These are phyloP conservation scores for Dicrostonyx torquatus DNA, from an alignment of 2,797 vertebrate species.

Conservation along the genomic window DNA sequence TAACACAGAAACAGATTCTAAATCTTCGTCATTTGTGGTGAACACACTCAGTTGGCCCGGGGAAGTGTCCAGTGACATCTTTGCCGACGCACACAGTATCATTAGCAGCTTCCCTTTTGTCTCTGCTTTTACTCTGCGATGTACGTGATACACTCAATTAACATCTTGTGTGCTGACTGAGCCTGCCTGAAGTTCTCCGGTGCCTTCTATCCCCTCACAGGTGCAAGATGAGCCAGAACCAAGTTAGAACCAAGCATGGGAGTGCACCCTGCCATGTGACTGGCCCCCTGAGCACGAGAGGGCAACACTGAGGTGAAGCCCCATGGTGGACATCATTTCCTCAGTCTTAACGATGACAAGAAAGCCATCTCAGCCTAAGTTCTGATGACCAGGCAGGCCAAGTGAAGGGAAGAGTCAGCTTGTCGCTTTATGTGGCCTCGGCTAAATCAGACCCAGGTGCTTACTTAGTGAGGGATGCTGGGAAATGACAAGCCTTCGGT, in stretches of 20 bases:
- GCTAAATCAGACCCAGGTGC: background rate
- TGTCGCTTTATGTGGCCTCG: background rate
- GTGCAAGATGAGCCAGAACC: background rate
- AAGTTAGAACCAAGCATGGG: too few relatives aligned
- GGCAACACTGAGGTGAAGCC: background rate
- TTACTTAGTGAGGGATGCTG: background rate
- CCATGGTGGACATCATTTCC: too few relatives aligned
- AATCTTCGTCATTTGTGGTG: background rate
- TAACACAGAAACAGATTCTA: background rate
- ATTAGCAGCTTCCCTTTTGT: too few relatives aligned
- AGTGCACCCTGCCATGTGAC: accelerated
- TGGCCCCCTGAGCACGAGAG: background rate
- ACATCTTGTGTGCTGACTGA: background rate
- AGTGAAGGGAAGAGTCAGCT: background rate
- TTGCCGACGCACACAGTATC: background rate
- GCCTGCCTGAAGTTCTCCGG: too few relatives aligned
- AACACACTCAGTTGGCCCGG: accelerated
- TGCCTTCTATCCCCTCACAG: background rate
- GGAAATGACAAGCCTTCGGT: background rate
- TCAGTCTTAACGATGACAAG: background rate
- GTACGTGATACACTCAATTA: accelerated
- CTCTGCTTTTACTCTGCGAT: background rate
- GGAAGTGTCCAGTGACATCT: background rate
- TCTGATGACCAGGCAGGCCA: background rate
- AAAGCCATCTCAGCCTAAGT: background rate